Evolutionary conservation across 2,113 vertebrate genomes (phyloP).

Genomic region (Nycticorax nycticorax): DNA sequence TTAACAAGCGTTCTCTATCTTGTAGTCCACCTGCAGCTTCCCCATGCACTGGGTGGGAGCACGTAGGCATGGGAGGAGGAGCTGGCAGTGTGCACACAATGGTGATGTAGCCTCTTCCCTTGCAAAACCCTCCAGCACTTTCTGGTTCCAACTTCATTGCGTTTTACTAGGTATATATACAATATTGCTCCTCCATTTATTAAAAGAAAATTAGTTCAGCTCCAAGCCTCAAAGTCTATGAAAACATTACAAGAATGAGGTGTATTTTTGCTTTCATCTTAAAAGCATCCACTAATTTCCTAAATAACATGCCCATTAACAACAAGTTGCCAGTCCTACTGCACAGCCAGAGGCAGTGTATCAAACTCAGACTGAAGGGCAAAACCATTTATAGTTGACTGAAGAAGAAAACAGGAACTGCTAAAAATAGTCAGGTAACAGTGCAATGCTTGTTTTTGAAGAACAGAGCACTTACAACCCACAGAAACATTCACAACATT

Average conservation of each 20-base stretch:
- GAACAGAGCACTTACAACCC: fast-evolving
- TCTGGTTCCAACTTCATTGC: neutral
- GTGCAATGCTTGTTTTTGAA: neutral
- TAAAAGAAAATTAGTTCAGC: neutral
- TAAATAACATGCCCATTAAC: neutral
- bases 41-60: fast-evolving
- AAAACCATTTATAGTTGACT: neutral
- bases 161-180: neutral
- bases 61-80: neutral
- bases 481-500: neutral
- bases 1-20: neutral
- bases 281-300: neutral
- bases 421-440: neutral
- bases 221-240: neutral
- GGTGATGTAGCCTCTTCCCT: neutral
- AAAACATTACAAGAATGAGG: neutral
- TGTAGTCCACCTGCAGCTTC: neutral
- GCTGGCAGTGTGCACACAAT: neutral
- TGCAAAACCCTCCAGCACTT: neutral
- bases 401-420: neutral
- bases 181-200: neutral
- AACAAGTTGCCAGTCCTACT: neutral
- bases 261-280: neutral
- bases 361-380: neutral
- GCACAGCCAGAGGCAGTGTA: neutral